Evolutionary conservation across 2,888 invertebrate genomes (phyloP), one percentile per base, ranked within the genome.

Genomic region (Dolichopus griseipennis): DNA sequence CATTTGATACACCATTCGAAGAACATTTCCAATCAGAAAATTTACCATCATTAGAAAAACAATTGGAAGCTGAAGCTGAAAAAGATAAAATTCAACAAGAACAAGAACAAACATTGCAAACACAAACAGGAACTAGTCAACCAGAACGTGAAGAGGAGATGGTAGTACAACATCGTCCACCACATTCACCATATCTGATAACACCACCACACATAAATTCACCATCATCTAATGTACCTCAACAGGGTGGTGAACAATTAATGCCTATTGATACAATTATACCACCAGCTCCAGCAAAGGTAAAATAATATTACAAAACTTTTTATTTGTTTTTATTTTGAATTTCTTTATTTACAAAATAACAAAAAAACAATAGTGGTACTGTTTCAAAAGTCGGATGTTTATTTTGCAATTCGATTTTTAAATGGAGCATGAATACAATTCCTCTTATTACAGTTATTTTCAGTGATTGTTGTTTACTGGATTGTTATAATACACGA

Each of bases 41-140:
- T 62, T 22, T 71, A 21, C 66, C 70, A 61, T 52, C 69, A 67
- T 66, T 71, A 63, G 69, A 72, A 52, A 71, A 69, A 61, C 71
- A 70, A 67, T 63, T 69, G 61, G 70, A 68, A 62, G 15, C 65
- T 63, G 75, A 77, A 68, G 72, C 76, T 12, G 73, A 74, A 61
- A 75, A 75, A 34, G 73, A 74, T 52, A 75, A 75, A 34, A 83
- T 81, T 1, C 82, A 82, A 10, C 27, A 27, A 27, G 27, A n/a
- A n/a, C n/a, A n/a, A n/a, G n/a, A 27, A 27, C 27, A 27, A 27
- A n/a, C n/a, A n/a, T n/a, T n/a, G n/a, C n/a, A n/a, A n/a, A 27
- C 27, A 27, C 27, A 27, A 27, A n/a, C 33, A 2, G 33, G 8
- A 15, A 61, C 18, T 18, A 85, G 70, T 77, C 71, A 71, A 61